These are phyloP conservation scores for Odontocerum albicorne DNA, from an alignment of 2,888 invertebrate species.

Conservation along the genomic window DNA sequence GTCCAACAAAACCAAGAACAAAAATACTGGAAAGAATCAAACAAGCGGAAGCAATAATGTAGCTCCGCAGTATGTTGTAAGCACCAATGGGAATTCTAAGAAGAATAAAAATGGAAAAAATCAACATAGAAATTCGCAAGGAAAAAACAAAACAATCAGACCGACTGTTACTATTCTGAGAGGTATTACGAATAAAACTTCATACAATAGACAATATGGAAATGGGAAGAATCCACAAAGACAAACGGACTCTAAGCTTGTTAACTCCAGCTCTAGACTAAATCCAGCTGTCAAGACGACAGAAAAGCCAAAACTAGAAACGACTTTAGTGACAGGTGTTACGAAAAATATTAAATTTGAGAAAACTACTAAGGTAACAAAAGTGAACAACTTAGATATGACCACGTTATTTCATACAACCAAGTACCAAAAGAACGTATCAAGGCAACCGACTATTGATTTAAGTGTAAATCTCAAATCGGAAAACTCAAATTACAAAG, in stretches of 20 bases:
- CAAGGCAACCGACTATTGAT: constrained; percentile 40
- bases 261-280: neutral
- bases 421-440: constrained; percentile 33
- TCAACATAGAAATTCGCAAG: constrained; percentile 53
- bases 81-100: constrained; percentile 52
- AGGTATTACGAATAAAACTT: constrained; percentile 47
- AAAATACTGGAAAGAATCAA: constrained; percentile 23
- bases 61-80: constrained; percentile 47
- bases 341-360: constrained; percentile 20
- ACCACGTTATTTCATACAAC: constrained; percentile 16
- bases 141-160: constrained; percentile 56
- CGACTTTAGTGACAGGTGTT: constrained; percentile 15
- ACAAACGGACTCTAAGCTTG: constrained; percentile 26
- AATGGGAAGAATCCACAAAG: constrained; percentile 33
- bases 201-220: constrained; percentile 29
- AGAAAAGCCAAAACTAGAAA: constrained; percentile 22
- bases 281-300: constrained; percentile 2
- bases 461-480: constrained; percentile 49
- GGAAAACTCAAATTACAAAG: constrained; percentile 45
- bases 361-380: constrained; percentile 27
- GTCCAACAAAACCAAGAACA: constrained; percentile 28
- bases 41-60: constrained; percentile 36
- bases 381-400: constrained; percentile 23
- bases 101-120: constrained; percentile 61
- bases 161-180: constrained; percentile 58